These are phyloP conservation scores for Kryptopterus vitreolus DNA, from an alignment of 2,797 vertebrate genomes.

Conservation along the genomic window DNA sequence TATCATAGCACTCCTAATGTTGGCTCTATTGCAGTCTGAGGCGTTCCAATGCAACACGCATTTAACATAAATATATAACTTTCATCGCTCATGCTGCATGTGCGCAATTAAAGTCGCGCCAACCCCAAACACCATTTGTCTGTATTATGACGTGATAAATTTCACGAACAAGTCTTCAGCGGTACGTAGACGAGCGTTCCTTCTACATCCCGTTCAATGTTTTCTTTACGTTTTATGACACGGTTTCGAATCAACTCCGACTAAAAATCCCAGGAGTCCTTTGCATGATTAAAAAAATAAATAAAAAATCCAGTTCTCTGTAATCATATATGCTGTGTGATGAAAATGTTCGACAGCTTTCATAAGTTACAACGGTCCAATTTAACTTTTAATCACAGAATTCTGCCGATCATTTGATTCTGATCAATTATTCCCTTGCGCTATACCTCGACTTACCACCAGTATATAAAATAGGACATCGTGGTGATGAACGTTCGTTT, in stretches of 20 bases:
- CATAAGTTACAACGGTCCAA: conserved; percentile 19
- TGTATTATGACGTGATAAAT: background rate
- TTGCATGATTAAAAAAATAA: background rate
- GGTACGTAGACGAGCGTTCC: background rate
- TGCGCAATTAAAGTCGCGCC: background rate
- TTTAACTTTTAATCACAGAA: conserved; percentile 61
- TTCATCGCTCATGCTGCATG: background rate
- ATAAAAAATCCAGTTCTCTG: background rate
- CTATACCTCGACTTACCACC: conserved; percentile 17
- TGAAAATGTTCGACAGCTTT: background rate
- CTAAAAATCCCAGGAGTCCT: background rate
- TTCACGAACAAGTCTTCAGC: background rate
- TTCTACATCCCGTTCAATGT: background rate
- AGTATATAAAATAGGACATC: conserved; percentile 34
- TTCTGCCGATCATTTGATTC: conserved; percentile 58
- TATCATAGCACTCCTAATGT: conserved; percentile 31
- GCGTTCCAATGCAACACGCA: background rate
- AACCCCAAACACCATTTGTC: conserved; percentile 8
- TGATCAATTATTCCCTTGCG: conserved; percentile 66
- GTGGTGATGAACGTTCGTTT: conserved; percentile 12
- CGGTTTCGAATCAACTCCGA: background rate
- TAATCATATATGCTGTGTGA: conserved; percentile 26
- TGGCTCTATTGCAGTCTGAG: background rate
- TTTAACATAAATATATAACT: conserved; percentile 26
- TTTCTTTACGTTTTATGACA: background rate